These are phyloP conservation scores for Eolophus roseicapilla DNA, from an alignment of 2,113 vertebrate genomes.

Conservation along the genomic window DNA sequence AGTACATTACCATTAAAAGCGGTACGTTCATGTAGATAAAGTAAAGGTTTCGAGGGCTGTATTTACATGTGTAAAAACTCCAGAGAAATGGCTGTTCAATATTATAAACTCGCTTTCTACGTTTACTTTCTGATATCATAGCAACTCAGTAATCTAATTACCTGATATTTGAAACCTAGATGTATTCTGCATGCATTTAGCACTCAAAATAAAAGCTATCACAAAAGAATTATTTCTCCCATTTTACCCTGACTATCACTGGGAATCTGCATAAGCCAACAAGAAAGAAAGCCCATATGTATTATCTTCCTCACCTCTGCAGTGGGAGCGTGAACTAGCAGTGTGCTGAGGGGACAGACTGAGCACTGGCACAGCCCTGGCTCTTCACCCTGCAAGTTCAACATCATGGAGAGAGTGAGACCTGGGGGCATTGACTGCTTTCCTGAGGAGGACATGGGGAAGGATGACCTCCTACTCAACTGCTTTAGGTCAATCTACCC, in stretches of 20 bases:
- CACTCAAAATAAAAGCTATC: background rate
- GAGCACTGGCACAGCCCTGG: fast-evolving
- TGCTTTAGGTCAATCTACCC: background rate
- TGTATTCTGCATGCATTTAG: background rate
- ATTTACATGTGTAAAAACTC: background rate
- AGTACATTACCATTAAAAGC: constrained; percentile 14
- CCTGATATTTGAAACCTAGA: background rate
- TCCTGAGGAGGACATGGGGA: background rate
- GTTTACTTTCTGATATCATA: background rate
- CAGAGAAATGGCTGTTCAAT: background rate
- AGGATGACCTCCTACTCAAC: background rate
- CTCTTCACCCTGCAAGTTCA: background rate
- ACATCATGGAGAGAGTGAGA: fast-evolving
- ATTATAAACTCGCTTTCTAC: background rate
- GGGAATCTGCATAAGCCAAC: background rate
- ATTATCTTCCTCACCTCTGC: background rate
- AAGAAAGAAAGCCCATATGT: background rate
- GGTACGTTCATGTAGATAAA: background rate
- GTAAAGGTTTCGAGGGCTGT: background rate
- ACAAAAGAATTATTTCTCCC: background rate
- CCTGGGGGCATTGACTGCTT: background rate
- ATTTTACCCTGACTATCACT: background rate
- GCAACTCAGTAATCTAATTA: background rate
- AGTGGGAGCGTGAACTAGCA: background rate
- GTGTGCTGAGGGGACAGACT: background rate